phyloP scores from a whole-genome alignment of 2,113 vertebrate genomes.

The Cygnus atratus region DNA sequence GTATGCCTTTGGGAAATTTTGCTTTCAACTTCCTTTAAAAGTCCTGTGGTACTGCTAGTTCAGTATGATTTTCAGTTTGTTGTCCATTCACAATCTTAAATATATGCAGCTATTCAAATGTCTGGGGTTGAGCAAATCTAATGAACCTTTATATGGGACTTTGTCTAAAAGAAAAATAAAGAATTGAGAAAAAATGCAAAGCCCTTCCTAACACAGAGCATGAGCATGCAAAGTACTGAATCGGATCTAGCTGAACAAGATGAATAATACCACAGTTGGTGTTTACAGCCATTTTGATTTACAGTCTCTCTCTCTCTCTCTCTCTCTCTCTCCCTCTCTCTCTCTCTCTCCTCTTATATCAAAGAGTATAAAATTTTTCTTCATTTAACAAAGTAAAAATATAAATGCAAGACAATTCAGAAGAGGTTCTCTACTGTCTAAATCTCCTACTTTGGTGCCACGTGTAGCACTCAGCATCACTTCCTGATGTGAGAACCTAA shows the following conservation, averaged over 20 bases:
- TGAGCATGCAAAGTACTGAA: neutral
- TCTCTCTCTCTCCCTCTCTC: neutral
- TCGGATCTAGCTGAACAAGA: neutral
- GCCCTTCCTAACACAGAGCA: neutral
- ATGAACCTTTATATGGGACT: neutral
- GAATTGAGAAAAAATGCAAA: neutral
- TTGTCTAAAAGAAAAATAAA: neutral
- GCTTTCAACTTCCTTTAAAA: neutral
- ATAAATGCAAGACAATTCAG: neutral
- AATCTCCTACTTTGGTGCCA: neutral
- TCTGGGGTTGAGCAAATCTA: neutral
- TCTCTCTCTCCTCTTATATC: neutral
- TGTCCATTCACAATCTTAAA: neutral
- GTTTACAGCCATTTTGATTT: neutral
- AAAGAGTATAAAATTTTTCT: neutral
- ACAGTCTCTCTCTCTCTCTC: neutral
- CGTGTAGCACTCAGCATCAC: accelerated
- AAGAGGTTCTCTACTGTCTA: neutral
- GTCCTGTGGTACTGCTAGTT: neutral
- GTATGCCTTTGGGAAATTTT: neutral
- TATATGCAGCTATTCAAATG: neutral
- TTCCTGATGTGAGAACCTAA: neutral
- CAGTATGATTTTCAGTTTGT: neutral
- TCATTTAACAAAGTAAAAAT: neutral
- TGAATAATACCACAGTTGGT: neutral